Evolutionary conservation across 2,113 vertebrate species (phyloP).

Genomic region (Sprattus sprattus): DNA sequence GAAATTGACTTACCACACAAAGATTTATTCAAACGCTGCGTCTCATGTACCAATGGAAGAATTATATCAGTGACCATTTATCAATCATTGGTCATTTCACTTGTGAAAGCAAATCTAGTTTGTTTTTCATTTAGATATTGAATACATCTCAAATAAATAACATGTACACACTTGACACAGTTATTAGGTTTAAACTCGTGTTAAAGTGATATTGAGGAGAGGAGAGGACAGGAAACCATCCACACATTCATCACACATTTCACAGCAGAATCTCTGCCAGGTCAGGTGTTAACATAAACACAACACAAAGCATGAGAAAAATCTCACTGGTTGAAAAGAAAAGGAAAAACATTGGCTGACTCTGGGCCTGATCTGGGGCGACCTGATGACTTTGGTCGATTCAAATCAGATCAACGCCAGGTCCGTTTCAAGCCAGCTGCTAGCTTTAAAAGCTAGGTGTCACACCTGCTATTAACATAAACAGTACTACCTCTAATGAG

Average conservation of each 20-base stretch:
- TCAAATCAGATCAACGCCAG: neutral
- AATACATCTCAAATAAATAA: conserved; percentile 32
- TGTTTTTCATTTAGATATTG: conserved; percentile 1
- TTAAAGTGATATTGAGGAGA: conserved; percentile 1
- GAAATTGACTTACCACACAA: too few species aligned
- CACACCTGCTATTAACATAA: neutral
- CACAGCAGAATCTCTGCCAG: conserved; percentile 17
- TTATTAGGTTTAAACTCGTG: conserved; percentile 19
- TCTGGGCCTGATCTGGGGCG: neutral
- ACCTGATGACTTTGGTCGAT: neutral
- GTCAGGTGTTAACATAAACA: conserved; percentile 6
- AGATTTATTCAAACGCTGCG: too few species aligned
- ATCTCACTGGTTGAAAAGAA: conserved; percentile 18
- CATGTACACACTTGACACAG: conserved; percentile 20
- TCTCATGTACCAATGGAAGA: too few species aligned
- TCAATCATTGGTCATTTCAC: neutral
- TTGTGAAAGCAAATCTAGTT: neutral
- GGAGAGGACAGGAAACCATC: neutral
- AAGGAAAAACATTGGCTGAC: neutral
- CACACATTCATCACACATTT: neutral
- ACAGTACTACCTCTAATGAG: conserved; percentile 2
- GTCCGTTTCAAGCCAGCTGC: neutral
- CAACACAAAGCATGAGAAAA: neutral
- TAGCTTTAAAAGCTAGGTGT: conserved; percentile 27
- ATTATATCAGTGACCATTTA: too few species aligned